These are phyloP conservation scores for Chymomyza amoena DNA, from an alignment of 2,888 invertebrate species.

Conservation along the genomic window DNA sequence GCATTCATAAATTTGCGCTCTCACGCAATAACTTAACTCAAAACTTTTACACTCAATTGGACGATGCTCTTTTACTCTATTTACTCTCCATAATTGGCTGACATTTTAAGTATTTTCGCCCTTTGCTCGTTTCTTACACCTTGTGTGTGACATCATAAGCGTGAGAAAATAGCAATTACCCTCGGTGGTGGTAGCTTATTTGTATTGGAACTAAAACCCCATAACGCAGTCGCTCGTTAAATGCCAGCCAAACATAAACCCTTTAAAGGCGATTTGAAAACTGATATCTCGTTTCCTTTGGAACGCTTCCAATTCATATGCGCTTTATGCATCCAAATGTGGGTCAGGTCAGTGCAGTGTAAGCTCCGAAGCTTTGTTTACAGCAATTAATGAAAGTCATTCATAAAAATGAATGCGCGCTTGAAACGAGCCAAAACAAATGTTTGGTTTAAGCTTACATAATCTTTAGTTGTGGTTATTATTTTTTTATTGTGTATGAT, in stretches of 20 bases:
- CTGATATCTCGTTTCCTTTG: neutral
- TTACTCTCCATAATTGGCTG: slow-evolving; percentile 26
- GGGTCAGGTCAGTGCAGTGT: slow-evolving; percentile 47
- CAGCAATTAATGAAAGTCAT: slow-evolving; percentile 59
- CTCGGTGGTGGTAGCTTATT: neutral
- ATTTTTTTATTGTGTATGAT: slow-evolving; percentile 12
- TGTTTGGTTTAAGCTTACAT: slow-evolving; percentile 56
- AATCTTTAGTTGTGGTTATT: slow-evolving; percentile 17
- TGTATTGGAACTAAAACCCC: neutral
- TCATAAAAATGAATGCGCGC: slow-evolving; percentile 51
- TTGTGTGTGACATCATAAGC: slow-evolving; percentile 60
- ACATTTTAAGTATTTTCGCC: slow-evolving; percentile 32
- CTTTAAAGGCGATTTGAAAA: neutral
- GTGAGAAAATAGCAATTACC: slow-evolving; percentile 62
- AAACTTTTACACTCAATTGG: slow-evolving; percentile 3
- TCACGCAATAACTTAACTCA: slow-evolving; percentile 19
- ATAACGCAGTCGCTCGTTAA: slow-evolving; percentile 8
- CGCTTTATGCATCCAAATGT: slow-evolving; percentile 30
- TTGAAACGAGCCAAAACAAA: slow-evolving; percentile 45
- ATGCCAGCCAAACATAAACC: neutral
- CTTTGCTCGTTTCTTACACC: slow-evolving; percentile 30
- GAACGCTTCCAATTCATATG: neutral
- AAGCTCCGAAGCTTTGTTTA: slow-evolving; percentile 44
- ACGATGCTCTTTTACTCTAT: neutral
- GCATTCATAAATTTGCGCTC: neutral